Conservation (phyloP, 2,888 invertebrate species). For the Drosophila leonis region DNA sequence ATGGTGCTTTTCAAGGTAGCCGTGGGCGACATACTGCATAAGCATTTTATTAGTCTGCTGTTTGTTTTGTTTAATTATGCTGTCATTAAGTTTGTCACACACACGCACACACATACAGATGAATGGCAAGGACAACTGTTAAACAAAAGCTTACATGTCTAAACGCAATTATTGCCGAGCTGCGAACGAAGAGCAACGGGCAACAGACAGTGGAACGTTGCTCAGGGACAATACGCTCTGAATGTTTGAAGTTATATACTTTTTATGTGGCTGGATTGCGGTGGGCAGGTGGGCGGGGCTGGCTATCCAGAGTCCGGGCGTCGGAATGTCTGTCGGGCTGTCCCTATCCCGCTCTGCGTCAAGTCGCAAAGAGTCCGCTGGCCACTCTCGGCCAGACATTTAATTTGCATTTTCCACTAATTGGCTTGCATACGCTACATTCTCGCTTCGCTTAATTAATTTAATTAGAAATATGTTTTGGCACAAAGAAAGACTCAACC, state of each 20-base stretch:
- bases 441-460: conserved; percentile 76
- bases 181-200: conserved; percentile 45
- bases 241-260: conserved; percentile 9
- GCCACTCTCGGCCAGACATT: conserved; percentile 69
- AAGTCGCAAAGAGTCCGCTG: conserved; percentile 29
- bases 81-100: conserved; percentile 72
- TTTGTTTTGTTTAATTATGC: conserved; percentile 79
- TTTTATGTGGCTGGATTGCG: conserved; percentile 33
- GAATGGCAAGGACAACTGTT: conserved; percentile 35
- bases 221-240: conserved; percentile 20
- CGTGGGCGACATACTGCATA: conserved; percentile 52
- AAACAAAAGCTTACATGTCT: conserved; percentile 76
- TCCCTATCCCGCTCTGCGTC: conserved; percentile 23
- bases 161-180: conserved; percentile 71
- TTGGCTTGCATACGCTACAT: conserved; percentile 73
- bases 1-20: conserved; percentile 45
- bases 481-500: conserved; percentile 53
- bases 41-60: conserved; percentile 75
- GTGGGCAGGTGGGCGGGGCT: background rate
- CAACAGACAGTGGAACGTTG: conserved; percentile 29
- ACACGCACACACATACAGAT: conserved; percentile 25
- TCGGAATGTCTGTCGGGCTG: conserved; percentile 3
- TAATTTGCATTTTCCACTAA: conserved; percentile 80
- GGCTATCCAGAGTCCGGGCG: background rate
- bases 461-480: conserved; percentile 76